Evolutionary conservation across 2,888 invertebrate genomes (phyloP).

Genomic region (Pandemis cinnamomeana): DNA sequence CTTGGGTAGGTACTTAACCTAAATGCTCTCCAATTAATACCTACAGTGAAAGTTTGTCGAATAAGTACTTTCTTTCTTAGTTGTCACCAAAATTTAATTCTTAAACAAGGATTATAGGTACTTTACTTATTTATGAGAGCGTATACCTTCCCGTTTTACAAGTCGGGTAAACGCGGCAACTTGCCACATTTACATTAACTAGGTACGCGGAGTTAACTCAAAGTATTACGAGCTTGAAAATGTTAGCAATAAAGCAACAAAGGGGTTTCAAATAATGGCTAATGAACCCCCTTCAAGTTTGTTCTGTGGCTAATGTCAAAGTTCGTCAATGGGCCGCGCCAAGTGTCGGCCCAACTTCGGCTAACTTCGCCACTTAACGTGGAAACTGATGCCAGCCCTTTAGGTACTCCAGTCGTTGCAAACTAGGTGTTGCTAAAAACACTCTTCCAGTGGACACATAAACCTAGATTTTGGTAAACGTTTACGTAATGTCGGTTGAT

Average conservation of each 20-base stretch:
- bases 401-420: constrained; percentile 6
- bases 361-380: constrained; percentile 47
- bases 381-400: constrained; percentile 43
- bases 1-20: no score
- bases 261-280: constrained; percentile 61
- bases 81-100: no score
- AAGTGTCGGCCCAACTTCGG: constrained; percentile 36
- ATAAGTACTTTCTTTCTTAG: no score
- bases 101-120: no score
- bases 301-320: constrained; percentile 59
- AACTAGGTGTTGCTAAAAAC: constrained; percentile 32
- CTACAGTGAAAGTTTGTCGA: no score
- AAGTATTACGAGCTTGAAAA: constrained; percentile 40
- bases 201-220: constrained; percentile 23
- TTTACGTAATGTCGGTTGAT: no score
- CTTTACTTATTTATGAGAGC: not conserved
- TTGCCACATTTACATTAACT: constrained; percentile 25
- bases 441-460: constrained; percentile 1
- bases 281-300: constrained; percentile 60
- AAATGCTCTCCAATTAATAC: no score
- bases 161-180: not conserved
- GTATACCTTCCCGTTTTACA: not conserved
- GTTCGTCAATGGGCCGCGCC: constrained; percentile 48
- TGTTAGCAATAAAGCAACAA: constrained; percentile 58
- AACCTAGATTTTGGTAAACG: no score